Base-by-base conservation (phyloP, 2,888 invertebrate species). In the Noctua pronuba region DNA sequence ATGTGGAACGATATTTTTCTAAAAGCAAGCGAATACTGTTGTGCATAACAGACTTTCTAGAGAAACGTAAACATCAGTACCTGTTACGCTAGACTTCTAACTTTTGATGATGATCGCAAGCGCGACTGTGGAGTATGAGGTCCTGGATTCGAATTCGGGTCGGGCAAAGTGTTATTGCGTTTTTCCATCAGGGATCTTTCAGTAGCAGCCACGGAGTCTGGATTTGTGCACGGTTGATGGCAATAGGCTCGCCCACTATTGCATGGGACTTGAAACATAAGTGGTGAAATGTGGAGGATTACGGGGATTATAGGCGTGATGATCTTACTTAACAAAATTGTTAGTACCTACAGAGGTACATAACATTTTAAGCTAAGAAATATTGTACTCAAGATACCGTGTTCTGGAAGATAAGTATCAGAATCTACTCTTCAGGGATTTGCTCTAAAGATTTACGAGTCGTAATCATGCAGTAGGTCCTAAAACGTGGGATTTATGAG, bases 401-500 rank as follows among this genome's bases (percentile, higher is more conserved):
- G 55, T 67, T 77, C 65, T 24, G 66, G 46, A 83, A 78, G 73
- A 82, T 80, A 82, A 81, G 73, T 82, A 81, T 77, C 71, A 71
- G 49, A 58, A 73, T 69, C 58, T 73, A 71, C 73, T 80, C 83
- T 65, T 49, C 44, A 82, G 80, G 88, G 85, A 83, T 85, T 88
- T 75, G 44, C 80, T 82, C 73, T 55, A 75, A 79, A 86, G 83
- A 87, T 89, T 88, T 88, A 88, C 75, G 89, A 84, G 73, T 88
- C 75, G 77, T 87, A 82, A 86, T 83, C 83, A 85, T 86, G 80
- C 80, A 82, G 75, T 82, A 75, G 86, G 78, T 77, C 75, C 84
- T 88, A 88, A 88, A 86, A 82, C 79, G 80, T 83, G 62, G 60
- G 89, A 89, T 88, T 89, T 88, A 88, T 88, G 86, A 83, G 82